phyloP scores from a whole-genome alignment of 2,888 invertebrate genomes.

The Hartigia nigra region DNA sequence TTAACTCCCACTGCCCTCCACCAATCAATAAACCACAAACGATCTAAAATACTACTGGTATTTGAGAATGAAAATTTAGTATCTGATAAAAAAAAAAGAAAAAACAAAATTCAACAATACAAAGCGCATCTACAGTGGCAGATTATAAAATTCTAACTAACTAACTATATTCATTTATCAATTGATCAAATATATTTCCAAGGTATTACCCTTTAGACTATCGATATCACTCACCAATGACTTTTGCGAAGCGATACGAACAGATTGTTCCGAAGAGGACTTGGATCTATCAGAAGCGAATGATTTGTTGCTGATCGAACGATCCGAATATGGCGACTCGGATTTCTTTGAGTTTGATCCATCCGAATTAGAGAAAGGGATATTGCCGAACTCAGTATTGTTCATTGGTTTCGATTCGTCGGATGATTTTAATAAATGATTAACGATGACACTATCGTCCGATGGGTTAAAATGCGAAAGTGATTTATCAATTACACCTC shows the following conservation, averaged over 20 bases:
- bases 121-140: background rate
- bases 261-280: background rate
- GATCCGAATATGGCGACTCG: background rate
- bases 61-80: background rate
- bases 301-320: background rate
- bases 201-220: background rate
- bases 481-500: background rate
- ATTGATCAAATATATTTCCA: background rate
- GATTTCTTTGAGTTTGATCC: background rate
- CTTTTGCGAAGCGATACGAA: constrained; percentile 11
- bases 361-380: background rate
- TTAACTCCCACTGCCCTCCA: background rate
- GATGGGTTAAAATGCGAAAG: background rate
- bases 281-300: background rate
- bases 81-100: background rate
- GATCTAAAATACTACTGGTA: background rate
- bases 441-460: background rate
- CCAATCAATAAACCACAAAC: background rate
- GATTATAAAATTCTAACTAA: background rate
- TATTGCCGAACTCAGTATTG: background rate
- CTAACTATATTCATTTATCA: background rate
- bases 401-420: background rate
- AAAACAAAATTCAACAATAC: background rate
- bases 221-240: constrained; percentile 20
- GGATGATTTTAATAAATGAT: background rate